These are phyloP conservation scores for Sciaenops ocellatus DNA, from an alignment of 2,797 vertebrate species.

Conservation along the genomic window DNA sequence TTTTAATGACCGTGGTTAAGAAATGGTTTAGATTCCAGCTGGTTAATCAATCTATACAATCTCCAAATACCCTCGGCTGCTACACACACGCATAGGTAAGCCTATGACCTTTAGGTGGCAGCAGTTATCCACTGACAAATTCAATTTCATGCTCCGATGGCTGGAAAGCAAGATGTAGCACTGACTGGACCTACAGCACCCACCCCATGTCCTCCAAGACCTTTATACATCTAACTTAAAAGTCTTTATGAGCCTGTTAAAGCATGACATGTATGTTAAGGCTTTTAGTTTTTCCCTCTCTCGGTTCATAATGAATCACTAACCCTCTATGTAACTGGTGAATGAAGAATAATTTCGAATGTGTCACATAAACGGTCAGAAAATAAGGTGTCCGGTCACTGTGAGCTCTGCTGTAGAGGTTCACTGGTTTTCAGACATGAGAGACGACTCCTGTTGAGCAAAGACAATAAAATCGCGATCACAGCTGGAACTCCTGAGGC, in stretches of 20 bases:
- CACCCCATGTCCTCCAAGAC: slow-evolving; percentile 34
- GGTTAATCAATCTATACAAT: slow-evolving; percentile 16
- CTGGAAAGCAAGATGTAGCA: slow-evolving; percentile 48
- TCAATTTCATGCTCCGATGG: slow-evolving; percentile 72
- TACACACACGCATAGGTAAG: slow-evolving; percentile 4
- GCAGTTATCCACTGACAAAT: slow-evolving; percentile 74
- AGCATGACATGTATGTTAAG: not conserved
- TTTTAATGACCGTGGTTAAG: slow-evolving; percentile 17
- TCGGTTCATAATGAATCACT: not conserved
- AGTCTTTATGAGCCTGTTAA: slow-evolving; percentile 10
- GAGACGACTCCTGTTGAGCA: slow-evolving; percentile 18
- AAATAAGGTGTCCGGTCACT: slow-evolving; percentile 3
- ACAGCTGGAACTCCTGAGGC: slow-evolving; percentile 58
- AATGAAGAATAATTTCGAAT: not conserved
- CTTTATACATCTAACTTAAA: slow-evolving; percentile 32
- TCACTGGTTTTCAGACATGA: slow-evolving; percentile 32
- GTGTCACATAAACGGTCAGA: not conserved
- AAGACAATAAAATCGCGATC: slow-evolving; percentile 49
- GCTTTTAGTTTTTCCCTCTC: not conserved
- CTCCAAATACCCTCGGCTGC: slow-evolving; percentile 20
- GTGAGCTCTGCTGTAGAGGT: slow-evolving; percentile 7
- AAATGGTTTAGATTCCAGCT: not conserved
- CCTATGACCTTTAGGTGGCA: slow-evolving; percentile 79
- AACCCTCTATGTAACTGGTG: not conserved
- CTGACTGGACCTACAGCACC: slow-evolving; percentile 45